phyloP scores from a whole-genome alignment of 2,113 vertebrate genomes.

The Xyrauchen texanus region DNA sequence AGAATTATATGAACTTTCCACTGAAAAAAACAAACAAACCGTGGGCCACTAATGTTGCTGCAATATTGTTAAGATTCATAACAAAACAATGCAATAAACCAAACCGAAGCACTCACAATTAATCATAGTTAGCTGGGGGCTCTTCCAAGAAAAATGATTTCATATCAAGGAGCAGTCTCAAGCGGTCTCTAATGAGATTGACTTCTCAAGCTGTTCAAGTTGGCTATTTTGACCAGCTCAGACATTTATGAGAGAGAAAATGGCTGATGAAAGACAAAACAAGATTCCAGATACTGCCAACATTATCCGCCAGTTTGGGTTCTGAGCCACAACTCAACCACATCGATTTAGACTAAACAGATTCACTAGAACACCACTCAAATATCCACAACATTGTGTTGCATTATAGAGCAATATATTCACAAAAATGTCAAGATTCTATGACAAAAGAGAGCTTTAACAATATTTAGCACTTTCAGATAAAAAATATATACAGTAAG shows the following conservation, averaged over 20 bases:
- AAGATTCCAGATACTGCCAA: slow-evolving; percentile 12
- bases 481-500: slow-evolving; percentile 29
- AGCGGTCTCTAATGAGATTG: slow-evolving; percentile 67
- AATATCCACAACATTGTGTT: slow-evolving; percentile 29
- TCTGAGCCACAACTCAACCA: slow-evolving; percentile 34
- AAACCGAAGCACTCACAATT: slow-evolving; percentile 67
- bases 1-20: too few species aligned
- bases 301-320: slow-evolving; percentile 23
- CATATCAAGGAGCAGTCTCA: slow-evolving; percentile 62
- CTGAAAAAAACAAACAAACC: slow-evolving; percentile 10
- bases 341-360: slow-evolving; percentile 30
- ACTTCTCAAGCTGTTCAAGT: slow-evolving; percentile 52
- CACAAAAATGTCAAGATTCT: not conserved
- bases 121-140: slow-evolving; percentile 67
- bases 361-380: slow-evolving; percentile 23
- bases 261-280: slow-evolving; percentile 28
- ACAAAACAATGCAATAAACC: slow-evolving; percentile 64
- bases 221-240: slow-evolving; percentile 57
- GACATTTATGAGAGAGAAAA: slow-evolving; percentile 40
- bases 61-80: slow-evolving; percentile 61
- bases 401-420: slow-evolving; percentile 33
- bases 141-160: slow-evolving; percentile 66
- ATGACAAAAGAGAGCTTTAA: slow-evolving; percentile 20
- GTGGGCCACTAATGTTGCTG: slow-evolving; percentile 41
- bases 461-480: slow-evolving; percentile 21